phyloP scores from a whole-genome alignment of 2,888 invertebrate genomes.

The Polyploca ridens region DNA sequence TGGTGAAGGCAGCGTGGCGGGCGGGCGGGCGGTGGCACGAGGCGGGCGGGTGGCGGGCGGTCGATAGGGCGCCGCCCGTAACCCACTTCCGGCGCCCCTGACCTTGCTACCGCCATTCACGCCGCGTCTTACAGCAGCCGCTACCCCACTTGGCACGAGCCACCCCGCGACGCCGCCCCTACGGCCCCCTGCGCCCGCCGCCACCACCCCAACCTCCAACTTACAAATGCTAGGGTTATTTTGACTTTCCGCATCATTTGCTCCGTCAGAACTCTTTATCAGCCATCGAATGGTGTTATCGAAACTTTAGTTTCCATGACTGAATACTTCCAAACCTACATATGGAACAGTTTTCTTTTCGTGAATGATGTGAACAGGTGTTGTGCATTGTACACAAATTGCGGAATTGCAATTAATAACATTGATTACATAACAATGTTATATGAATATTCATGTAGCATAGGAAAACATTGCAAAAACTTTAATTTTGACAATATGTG shows the following conservation, averaged over 20 bases:
- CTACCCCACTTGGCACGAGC: slow-evolving; percentile 32
- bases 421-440: not conserved
- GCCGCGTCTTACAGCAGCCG: slow-evolving; percentile 67
- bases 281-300: slow-evolving; percentile 31
- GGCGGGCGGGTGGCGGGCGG: slow-evolving; percentile 53
- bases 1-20: slow-evolving; percentile 21
- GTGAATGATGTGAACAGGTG: not conserved
- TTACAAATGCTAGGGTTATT: slow-evolving; percentile 64
- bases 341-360: not conserved
- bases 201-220: slow-evolving; percentile 34
- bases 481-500: not conserved
- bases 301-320: too few species aligned
- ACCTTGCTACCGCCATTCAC: slow-evolving; percentile 83
- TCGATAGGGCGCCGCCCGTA: slow-evolving; percentile 82
- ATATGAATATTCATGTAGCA: not conserved
- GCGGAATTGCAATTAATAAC: not conserved
- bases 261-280: slow-evolving; percentile 36
- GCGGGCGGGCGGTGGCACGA: slow-evolving; percentile 22
- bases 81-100: slow-evolving; percentile 83
- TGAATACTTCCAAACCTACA: not conserved
- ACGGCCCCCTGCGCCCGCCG: slow-evolving; percentile 24
- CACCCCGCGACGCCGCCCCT: slow-evolving; percentile 24
- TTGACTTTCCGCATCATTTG: slow-evolving; percentile 56
- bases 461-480: not conserved
- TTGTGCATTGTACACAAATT: not conserved